These are phyloP conservation scores for Thaumetopoea pityocampa DNA, from an alignment of 1,140 invertebrate species.

Conservation along the genomic window DNA sequence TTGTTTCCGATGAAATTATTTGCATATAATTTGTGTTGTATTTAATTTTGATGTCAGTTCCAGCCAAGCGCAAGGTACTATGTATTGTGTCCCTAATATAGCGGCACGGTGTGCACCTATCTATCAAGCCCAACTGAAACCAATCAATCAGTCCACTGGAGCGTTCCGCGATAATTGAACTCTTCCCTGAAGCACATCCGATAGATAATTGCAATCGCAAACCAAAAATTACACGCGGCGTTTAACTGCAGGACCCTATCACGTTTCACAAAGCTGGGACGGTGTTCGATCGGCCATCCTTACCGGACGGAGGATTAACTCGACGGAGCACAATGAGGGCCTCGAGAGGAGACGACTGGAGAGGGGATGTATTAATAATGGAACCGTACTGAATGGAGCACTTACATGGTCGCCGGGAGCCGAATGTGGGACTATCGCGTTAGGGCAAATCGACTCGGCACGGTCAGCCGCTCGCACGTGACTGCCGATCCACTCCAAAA, in stretches of 20 bases:
- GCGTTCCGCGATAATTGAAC: constrained; percentile 65
- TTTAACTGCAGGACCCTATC: constrained; percentile 62
- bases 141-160: constrained; percentile 65
- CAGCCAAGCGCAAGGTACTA: too few relatives aligned
- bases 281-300: constrained; percentile 55
- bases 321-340: constrained; percentile 55
- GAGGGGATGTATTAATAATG: constrained; percentile 67
- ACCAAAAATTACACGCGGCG: constrained; percentile 66
- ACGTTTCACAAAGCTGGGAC: constrained; percentile 55
- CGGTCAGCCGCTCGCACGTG: constrained; percentile 46
- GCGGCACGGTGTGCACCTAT: constrained; percentile 43
- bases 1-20: too few relatives aligned
- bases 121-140: constrained; percentile 57
- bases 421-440: constrained; percentile 68
- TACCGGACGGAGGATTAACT: constrained; percentile 60
- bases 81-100: constrained; percentile 46
- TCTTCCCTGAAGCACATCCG: constrained; percentile 60
- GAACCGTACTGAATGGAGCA: constrained; percentile 62
- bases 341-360: constrained; percentile 43
- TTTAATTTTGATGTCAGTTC: too few relatives aligned
- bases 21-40: too few relatives aligned
- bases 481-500: constrained; percentile 53
- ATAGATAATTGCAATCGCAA: constrained; percentile 71
- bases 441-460: constrained; percentile 67
- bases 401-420: constrained; percentile 64